phyloP scores from a whole-genome alignment of 2,888 invertebrate species.

The Mimas tiliae region DNA sequence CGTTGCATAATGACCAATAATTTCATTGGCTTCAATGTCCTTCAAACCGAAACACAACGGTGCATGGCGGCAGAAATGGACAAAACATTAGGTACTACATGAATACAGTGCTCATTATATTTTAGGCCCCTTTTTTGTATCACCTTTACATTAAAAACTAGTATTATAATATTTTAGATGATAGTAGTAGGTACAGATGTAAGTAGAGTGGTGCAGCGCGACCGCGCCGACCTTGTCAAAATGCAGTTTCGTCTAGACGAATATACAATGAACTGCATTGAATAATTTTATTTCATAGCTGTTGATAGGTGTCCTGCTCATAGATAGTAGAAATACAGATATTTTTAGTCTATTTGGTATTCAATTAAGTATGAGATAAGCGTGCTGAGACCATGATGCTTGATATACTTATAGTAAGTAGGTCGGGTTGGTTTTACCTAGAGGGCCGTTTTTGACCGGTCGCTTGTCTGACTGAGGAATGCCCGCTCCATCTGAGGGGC shows the following conservation, averaged over 20 bases:
- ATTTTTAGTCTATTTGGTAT: not conserved
- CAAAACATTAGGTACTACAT: no score
- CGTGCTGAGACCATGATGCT: not conserved
- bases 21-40: no score
- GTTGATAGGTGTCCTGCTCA: slow-evolving; percentile 1
- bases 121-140: no score
- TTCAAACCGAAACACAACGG: no score
- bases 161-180: not conserved
- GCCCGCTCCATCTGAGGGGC: no score
- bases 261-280: slow-evolving; percentile 29
- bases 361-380: not conserved
- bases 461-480: no score
- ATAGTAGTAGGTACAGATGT: no score
- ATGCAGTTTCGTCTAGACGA: slow-evolving; percentile 39
- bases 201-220: slow-evolving; percentile 14
- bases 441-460: not conserved
- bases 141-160: not conserved
- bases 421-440: not conserved
- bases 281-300: slow-evolving; percentile 9
- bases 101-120: no score
- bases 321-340: not conserved
- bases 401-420: not conserved
- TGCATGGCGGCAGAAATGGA: no score
- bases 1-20: no score
- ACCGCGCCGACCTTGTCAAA: slow-evolving; percentile 34